phyloP scores from a whole-genome alignment of 2,113 vertebrate genomes.

The Pteropus alecto region DNA sequence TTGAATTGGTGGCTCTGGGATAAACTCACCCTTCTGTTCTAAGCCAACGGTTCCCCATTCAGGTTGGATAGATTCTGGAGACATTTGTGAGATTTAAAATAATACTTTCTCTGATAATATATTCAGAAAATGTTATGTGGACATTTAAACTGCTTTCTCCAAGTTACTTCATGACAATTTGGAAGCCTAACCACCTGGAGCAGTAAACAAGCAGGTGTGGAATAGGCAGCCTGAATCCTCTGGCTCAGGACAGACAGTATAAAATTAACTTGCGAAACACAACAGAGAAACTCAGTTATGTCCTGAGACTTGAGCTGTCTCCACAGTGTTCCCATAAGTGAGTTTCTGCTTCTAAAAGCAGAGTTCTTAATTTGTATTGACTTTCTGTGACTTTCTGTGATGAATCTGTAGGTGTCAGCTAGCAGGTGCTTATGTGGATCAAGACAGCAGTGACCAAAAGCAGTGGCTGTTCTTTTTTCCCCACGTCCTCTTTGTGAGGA shows the following conservation, averaged over 20 bases:
- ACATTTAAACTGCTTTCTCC: background rate
- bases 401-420: background rate
- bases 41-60: conserved; percentile 33
- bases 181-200: background rate
- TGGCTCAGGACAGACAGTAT: background rate
- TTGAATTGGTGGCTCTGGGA: conserved; percentile 40
- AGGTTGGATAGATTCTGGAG: conserved; percentile 26
- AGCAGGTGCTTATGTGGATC: background rate
- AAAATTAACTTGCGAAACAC: background rate
- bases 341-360: background rate
- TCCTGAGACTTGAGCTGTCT: background rate
- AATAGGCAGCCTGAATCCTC: background rate
- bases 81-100: conserved; percentile 59
- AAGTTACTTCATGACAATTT: background rate
- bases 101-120: conserved; percentile 34
- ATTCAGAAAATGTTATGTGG: background rate
- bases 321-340: background rate
- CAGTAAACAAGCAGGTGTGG: background rate
- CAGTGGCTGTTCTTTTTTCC: background rate
- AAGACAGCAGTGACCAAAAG: background rate
- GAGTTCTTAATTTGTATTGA: conserved; percentile 21
- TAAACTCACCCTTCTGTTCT: conserved; percentile 7
- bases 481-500: background rate
- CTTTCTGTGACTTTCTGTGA: conserved; percentile 18
- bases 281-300: background rate